A percentile compares a stretch with the other conserved stretches of the same genome.
phyloP scores from a whole-genome alignment of 1,140 invertebrate genomes.

The Anadara kagoshimensis region DNA sequence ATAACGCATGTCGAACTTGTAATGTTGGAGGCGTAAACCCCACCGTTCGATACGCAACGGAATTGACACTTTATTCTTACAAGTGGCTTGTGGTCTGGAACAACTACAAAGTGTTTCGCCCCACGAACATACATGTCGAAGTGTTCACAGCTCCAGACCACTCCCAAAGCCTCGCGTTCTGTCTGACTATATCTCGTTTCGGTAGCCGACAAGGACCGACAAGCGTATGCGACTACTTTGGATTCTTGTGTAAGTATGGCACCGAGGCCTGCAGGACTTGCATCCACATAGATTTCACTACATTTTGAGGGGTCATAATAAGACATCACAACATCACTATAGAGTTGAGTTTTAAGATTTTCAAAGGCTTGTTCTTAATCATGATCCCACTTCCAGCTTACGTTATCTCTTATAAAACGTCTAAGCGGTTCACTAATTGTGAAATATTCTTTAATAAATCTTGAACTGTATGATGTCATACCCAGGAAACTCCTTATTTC shows the following conservation, averaged over 20 bases:
- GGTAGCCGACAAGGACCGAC: slow-evolving; percentile 34
- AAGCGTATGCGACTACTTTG: slow-evolving; percentile 43
- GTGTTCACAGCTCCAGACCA: slow-evolving; percentile 49
- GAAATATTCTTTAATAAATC: slow-evolving; percentile 45
- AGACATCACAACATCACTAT: slow-evolving; percentile 36
- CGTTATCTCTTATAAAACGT: slow-evolving; percentile 33
- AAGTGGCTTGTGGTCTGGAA: slow-evolving; percentile 20
- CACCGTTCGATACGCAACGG: too few relatives aligned
- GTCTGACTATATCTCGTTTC: slow-evolving; percentile 67
- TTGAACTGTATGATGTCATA: slow-evolving; percentile 41
- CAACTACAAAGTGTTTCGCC: not conserved
- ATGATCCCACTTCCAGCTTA: slow-evolving; percentile 37
- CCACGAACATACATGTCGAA: slow-evolving; percentile 30
- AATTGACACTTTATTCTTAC: too few relatives aligned
- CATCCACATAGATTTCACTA: slow-evolving; percentile 36
- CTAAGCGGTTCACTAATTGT: slow-evolving; percentile 44
- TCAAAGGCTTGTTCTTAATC: slow-evolving; percentile 42
- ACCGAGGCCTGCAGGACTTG: slow-evolving; percentile 35
- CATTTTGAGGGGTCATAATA: slow-evolving; percentile 43
- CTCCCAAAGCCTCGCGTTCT: slow-evolving; percentile 70
- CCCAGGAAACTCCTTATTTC: slow-evolving; percentile 49
- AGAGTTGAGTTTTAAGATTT: slow-evolving; percentile 23
- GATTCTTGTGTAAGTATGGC: slow-evolving; percentile 32
- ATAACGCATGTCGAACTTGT: too few relatives aligned
- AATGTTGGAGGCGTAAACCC: too few relatives aligned